A percentile compares a stretch with the other conserved stretches of the same genome.
Conservation (phyloP, 2,888 invertebrate species). For the Thera britannica region DNA sequence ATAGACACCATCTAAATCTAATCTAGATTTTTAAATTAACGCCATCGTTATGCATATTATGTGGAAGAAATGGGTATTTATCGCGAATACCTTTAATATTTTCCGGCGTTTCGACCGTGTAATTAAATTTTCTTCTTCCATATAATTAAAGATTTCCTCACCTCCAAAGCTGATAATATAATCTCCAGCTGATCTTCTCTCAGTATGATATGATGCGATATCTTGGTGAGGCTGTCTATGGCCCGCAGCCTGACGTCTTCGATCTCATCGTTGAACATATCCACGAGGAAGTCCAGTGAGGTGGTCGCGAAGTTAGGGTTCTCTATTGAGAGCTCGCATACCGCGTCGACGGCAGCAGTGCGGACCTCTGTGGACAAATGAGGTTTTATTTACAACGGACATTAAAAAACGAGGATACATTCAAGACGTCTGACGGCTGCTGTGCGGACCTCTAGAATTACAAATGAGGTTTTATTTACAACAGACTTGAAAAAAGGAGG, state of each 20-base stretch:
- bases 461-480: not conserved
- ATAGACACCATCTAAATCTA: too few species aligned
- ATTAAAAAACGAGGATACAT: too few species aligned
- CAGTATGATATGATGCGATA: constrained; percentile 94
- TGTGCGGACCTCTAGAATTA: constrained; percentile 92
- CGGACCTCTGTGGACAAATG: constrained; percentile 89
- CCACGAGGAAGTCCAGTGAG: constrained; percentile 97
- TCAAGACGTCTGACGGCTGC: constrained; percentile 87
- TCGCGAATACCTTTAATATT: too few species aligned
- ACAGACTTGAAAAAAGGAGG: too few species aligned
- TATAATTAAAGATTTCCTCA: constrained; percentile 46
- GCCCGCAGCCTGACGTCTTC: constrained; percentile 97
- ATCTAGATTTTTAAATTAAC: too few species aligned
- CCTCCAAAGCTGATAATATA: constrained; percentile 97
- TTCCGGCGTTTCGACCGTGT: too few species aligned
- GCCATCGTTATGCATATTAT: too few species aligned
- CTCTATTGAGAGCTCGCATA: constrained; percentile 93
- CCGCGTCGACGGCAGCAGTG: constrained; percentile 96
- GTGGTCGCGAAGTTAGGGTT: constrained; percentile 94
- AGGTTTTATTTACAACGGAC: not conserved
- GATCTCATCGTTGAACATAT: constrained; percentile 99
- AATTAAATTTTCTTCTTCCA: too few species aligned
- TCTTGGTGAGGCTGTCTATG: constrained; percentile 95
- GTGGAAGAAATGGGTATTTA: too few species aligned
- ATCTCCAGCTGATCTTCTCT: constrained; percentile 98